Evolutionary conservation across 2,888 invertebrate species (phyloP).

Genomic region (Asteroscopus sphinx): DNA sequence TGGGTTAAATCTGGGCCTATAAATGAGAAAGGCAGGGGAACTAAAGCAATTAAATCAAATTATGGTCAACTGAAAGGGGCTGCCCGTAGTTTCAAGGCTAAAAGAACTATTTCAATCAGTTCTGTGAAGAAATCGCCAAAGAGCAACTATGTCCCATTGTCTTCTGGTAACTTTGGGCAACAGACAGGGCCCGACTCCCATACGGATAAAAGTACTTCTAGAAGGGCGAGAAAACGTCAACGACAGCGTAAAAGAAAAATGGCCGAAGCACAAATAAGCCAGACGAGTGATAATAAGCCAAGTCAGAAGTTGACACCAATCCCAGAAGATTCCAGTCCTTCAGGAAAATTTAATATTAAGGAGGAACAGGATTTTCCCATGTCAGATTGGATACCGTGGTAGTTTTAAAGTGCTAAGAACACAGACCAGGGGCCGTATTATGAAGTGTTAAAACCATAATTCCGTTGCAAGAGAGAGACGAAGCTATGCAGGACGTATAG

Average conservation of each 20-base stretch:
- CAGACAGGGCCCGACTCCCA: background rate
- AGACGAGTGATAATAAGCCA: background rate
- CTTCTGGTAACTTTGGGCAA: background rate
- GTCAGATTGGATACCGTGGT: constrained; percentile 18
- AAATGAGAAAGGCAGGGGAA: background rate
- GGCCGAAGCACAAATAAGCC: background rate
- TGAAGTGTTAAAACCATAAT: too few species aligned
- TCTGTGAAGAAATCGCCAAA: background rate
- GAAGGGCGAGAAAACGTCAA: background rate
- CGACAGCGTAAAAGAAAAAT: background rate
- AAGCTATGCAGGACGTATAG: too few species aligned
- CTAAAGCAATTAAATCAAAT: background rate
- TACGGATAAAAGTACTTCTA: background rate
- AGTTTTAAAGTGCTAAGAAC: background rate
- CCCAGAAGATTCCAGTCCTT: background rate
- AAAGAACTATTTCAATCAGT: background rate
- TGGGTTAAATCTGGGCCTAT: background rate
- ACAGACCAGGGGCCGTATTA: too few species aligned
- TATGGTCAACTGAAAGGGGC: background rate
- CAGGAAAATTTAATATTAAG: background rate
- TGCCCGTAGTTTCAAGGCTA: background rate
- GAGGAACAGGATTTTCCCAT: background rate
- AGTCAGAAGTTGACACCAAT: background rate
- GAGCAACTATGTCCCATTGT: background rate
- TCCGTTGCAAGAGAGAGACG: too few species aligned